Evolutionary conservation across 1,140 invertebrate species (phyloP).

Genomic region (Solen grandis): DNA sequence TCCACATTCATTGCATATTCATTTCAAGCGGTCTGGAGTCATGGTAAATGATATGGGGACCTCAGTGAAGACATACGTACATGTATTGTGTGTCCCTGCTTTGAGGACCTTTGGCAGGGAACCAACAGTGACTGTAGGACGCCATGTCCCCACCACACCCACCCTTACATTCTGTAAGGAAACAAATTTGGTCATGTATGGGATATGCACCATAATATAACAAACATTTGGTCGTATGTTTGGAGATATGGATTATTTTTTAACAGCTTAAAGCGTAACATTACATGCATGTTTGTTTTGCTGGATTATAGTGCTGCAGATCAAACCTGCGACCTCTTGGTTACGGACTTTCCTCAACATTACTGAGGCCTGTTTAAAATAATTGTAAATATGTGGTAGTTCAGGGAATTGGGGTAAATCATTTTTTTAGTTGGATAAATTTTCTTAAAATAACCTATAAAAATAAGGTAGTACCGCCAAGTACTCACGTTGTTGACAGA

Average conservation of each 20-base stretch:
- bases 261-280: too few relatives aligned
- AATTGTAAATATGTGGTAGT: neutral
- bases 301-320: too few relatives aligned
- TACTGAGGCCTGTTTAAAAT: neutral
- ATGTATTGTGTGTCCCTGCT: conserved; percentile 37
- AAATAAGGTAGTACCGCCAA: neutral
- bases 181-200: too few relatives aligned
- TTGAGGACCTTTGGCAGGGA: conserved; percentile 38
- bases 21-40: neutral
- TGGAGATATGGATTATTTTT: too few relatives aligned
- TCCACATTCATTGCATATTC: conserved; percentile 13
- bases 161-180: conserved; percentile 78
- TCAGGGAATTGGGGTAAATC: neutral
- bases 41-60: neutral
- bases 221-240: too few relatives aligned
- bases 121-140: conserved; percentile 70
- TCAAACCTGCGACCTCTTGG: too few relatives aligned
- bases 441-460: neutral
- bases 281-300: too few relatives aligned
- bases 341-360: neutral
- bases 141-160: conserved; percentile 77
- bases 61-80: conserved; percentile 4
- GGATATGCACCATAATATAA: too few relatives aligned
- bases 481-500: conserved; percentile 75
- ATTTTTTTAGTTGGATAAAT: neutral